phyloP scores from a whole-genome alignment of 1,140 invertebrate genomes.

The Mycetomoellerius zeteki region DNA sequence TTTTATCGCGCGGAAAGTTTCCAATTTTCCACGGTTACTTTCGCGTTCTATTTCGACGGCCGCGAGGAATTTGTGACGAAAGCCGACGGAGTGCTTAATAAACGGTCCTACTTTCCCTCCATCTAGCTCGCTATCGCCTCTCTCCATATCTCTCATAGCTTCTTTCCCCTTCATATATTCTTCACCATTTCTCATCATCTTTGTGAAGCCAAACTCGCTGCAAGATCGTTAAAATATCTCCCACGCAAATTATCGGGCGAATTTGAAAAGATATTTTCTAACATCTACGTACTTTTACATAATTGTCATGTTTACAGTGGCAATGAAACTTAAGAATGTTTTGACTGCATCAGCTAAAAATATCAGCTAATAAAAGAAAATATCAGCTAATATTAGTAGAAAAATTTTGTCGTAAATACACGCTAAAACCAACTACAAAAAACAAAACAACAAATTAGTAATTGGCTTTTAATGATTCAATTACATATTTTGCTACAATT shows the following conservation, averaged over 20 bases:
- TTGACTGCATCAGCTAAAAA: no score
- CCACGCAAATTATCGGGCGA: not conserved
- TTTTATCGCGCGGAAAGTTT: conserved; percentile 84
- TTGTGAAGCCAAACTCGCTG: conserved; percentile 28
- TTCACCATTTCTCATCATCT: conserved; percentile 21
- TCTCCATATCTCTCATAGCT: conserved; percentile 46
- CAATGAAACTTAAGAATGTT: not conserved
- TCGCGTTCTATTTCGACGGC: conserved; percentile 76
- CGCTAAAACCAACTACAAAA: no score
- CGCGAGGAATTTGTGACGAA: conserved; percentile 72
- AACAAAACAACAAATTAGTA: no score
- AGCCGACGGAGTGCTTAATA: conserved; percentile 69
- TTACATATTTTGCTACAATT: no score
- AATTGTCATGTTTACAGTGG: not conserved
- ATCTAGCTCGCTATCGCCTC: conserved; percentile 41
- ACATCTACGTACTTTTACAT: not conserved
- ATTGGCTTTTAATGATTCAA: no score
- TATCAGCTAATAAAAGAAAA: no score
- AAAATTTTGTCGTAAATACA: no score
- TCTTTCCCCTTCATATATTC: conserved; percentile 49
- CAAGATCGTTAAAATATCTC: conserved; percentile 24
- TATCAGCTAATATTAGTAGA: no score
- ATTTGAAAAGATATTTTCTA: not conserved
- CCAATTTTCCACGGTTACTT: conserved; percentile 82
- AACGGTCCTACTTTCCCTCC: conserved; percentile 60